Evolutionary conservation across 1,140 invertebrate species (phyloP).

Genomic region (Charaxes varanes): DNA sequence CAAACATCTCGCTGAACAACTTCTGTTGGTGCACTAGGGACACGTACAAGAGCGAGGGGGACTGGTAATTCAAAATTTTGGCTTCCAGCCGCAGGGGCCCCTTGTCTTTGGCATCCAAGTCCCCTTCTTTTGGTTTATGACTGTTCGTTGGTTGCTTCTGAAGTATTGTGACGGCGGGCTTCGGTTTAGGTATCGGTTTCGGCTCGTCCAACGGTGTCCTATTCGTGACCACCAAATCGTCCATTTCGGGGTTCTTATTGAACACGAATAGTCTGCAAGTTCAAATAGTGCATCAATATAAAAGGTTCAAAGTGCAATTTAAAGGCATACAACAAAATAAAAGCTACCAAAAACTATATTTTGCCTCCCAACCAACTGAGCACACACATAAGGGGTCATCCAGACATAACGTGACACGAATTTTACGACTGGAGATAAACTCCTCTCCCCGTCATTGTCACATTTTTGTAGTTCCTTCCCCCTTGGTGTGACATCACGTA

Average conservation of each 20-base stretch:
- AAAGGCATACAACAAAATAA: background rate
- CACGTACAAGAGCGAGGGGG: conserved; percentile 74
- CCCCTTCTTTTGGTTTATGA: conserved; percentile 22
- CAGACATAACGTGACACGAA: no score
- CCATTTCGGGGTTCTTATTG: conserved; percentile 33
- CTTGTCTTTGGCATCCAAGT: conserved; percentile 50
- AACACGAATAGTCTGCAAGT: conserved; percentile 44
- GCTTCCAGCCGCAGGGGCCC: conserved; percentile 72
- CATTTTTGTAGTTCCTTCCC: no score
- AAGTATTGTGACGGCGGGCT: conserved; percentile 15
- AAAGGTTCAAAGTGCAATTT: no score
- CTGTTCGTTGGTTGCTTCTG: conserved; percentile 15
- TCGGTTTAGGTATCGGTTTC: conserved; percentile 16
- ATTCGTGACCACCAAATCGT: conserved; percentile 37
- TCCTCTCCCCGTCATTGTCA: no score
- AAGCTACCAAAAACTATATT: background rate
- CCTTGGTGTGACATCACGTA: no score
- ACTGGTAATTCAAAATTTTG: conserved; percentile 58
- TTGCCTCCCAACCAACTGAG: no score
- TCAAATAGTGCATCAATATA: no score
- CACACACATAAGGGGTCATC: no score
- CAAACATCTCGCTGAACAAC: conserved; percentile 49
- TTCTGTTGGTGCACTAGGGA: conserved; percentile 51
- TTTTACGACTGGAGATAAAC: no score
- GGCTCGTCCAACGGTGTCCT: conserved; percentile 29